Conservation (phyloP, 92 coral and sea anemone genomes). For the Heliopora coerulea region DNA sequence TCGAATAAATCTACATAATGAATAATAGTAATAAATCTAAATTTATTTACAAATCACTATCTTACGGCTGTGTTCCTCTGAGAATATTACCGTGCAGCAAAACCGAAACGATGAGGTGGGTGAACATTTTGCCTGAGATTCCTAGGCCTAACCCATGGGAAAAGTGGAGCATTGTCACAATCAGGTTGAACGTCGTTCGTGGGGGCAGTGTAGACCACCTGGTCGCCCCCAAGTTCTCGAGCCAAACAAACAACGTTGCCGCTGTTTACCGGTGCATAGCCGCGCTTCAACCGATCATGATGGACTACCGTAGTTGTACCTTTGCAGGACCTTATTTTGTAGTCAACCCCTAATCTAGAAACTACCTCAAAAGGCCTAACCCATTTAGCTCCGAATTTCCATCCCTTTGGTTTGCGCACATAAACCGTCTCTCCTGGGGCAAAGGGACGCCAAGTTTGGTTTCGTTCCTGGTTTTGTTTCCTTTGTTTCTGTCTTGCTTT, state of each 20-base stretch:
- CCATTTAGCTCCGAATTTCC: conserved; percentile 43
- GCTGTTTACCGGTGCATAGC: conserved; percentile 26
- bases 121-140: conserved; percentile 50
- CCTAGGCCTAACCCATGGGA: conserved; percentile 43
- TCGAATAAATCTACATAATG: no score
- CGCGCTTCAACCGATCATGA: conserved; percentile 36
- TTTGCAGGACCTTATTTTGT: conserved; percentile 8
- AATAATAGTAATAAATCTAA: no score
- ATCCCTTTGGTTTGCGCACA: conserved; percentile 35
- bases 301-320: conserved; percentile 33
- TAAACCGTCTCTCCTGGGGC: conserved; percentile 22
- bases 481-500: conserved; percentile 20
- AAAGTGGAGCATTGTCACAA: conserved; percentile 29
- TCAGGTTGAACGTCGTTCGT: conserved; percentile 25
- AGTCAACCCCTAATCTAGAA: conserved; percentile 32
- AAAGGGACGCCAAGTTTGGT: conserved; percentile 23
- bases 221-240: conserved; percentile 39
- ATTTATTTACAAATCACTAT: no score
- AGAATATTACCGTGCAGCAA: conserved; percentile 29
- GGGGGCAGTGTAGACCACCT: conserved; percentile 45
- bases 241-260: conserved; percentile 28
- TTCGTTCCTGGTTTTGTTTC: neutral
- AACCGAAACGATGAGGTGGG: conserved; percentile 55
- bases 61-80: no score
- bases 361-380: conserved; percentile 34